phyloP scores from a whole-genome alignment of 2,888 invertebrate genomes.

The Dione vanillae region DNA sequence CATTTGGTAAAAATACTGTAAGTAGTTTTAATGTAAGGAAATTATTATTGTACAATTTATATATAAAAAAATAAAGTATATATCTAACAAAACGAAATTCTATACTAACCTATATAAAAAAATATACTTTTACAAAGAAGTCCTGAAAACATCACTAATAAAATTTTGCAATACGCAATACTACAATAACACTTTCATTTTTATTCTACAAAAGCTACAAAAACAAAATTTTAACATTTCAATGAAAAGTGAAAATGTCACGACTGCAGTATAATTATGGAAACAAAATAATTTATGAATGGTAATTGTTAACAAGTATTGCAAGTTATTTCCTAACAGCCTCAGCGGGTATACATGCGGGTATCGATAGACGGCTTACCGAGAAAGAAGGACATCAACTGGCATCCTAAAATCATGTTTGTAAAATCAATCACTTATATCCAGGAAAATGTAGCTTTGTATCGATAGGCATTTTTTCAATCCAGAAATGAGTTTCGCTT shows the following conservation, averaged over 20 bases:
- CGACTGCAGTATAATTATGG: slow-evolving; percentile 4
- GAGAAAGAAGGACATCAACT: slow-evolving; percentile 41
- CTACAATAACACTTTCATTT: background rate
- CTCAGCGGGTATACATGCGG: slow-evolving; percentile 22
- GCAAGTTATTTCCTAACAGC: slow-evolving; percentile 6
- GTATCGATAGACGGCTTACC: slow-evolving; percentile 36
- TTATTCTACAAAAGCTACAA: background rate
- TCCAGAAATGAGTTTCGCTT: slow-evolving; percentile 2
- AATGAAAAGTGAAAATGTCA: slow-evolving; percentile 21
- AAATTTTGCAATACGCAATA: slow-evolving; percentile 4
- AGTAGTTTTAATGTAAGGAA: no score
- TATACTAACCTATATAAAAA: slow-evolving; percentile 17
- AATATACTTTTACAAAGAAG: slow-evolving; percentile 18
- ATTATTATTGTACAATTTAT: no score
- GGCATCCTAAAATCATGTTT: slow-evolving; percentile 34
- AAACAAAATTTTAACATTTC: slow-evolving; percentile 2
- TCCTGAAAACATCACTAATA: background rate
- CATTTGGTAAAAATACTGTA: no score
- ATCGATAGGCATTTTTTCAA: slow-evolving; percentile 9
- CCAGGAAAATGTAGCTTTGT: slow-evolving; percentile 4
- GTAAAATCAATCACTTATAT: slow-evolving; percentile 13
- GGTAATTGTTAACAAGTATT: slow-evolving; percentile 23
- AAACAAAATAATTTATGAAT: slow-evolving; percentile 25
- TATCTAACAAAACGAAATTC: no score
- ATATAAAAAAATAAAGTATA: no score